phyloP scores from a whole-genome alignment of 2,888 invertebrate genomes.

The Tigriopus californicus region DNA sequence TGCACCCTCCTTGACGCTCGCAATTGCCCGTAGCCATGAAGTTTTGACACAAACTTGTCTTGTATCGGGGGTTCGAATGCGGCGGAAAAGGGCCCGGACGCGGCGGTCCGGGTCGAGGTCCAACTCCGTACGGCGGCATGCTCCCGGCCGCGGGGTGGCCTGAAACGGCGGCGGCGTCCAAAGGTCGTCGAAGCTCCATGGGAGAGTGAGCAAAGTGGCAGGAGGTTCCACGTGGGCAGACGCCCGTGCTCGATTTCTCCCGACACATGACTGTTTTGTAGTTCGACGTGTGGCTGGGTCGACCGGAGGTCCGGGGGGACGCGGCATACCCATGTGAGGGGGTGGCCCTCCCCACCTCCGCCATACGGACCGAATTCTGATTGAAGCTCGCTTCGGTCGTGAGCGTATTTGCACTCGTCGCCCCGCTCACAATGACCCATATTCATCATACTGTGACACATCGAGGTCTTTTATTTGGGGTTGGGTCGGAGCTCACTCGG shows the following conservation, averaged over 20 bases:
- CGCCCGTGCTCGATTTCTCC: not conserved
- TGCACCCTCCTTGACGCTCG: not conserved
- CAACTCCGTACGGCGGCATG: not conserved
- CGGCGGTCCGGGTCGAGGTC: too few species aligned
- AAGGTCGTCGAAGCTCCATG: constrained; percentile 1
- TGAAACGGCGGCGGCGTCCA: not conserved
- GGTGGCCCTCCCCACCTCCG: too few species aligned
- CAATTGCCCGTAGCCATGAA: not conserved
- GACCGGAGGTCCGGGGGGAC: too few species aligned
- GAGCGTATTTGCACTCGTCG: constrained; percentile 1
- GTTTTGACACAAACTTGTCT: not conserved
- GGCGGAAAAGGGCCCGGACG: too few species aligned
- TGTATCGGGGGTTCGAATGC: not conserved
- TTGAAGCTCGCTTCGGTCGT: not conserved
- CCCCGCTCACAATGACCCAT: constrained; percentile 2
- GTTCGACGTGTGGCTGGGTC: not conserved
- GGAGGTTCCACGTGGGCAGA: not conserved
- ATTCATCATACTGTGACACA: constrained; percentile 1
- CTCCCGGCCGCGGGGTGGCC: not conserved
- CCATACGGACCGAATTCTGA: too few species aligned
- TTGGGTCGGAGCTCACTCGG: not conserved
- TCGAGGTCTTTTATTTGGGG: constrained; percentile 4
- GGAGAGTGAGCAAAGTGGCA: constrained; percentile 9
- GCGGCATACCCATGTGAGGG: too few species aligned
- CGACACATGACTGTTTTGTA: constrained; percentile 12